Percentiles rank a stretch among this genome's conserved stretches.
Evolutionary conservation across 2,113 vertebrate genomes (phyloP).

Genomic region (Orthonyx spaldingii): DNA sequence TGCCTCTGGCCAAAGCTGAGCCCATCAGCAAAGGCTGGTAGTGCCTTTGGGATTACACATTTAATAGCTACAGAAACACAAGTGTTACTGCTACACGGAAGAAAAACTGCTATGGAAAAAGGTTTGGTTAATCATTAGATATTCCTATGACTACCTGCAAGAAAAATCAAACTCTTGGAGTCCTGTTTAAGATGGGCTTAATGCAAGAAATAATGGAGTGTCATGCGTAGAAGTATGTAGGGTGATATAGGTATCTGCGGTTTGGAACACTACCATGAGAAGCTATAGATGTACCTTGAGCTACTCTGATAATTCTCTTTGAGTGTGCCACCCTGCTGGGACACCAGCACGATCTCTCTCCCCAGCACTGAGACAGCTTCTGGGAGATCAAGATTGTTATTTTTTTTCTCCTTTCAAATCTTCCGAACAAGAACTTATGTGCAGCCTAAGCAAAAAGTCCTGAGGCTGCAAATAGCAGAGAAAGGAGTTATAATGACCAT

Average conservation of each 20-base stretch:
- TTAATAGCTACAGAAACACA: neutral
- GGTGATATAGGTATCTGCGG: neutral
- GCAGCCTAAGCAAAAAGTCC: constrained; percentile 37
- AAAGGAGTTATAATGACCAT: neutral
- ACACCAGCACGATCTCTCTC: neutral
- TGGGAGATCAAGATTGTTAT: neutral
- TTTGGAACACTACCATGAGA: neutral
- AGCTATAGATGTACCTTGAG: neutral
- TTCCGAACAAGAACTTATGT: constrained; percentile 15
- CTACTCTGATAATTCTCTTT: neutral
- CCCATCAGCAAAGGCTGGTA: neutral
- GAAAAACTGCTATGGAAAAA: neutral
- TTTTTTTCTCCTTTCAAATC: constrained; percentile 2
- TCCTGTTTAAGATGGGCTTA: neutral
- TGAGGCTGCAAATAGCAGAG: neutral
- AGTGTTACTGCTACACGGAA: neutral
- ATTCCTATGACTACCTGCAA: neutral
- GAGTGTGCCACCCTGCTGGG: neutral
- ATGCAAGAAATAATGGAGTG: neutral
- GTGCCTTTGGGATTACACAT: neutral
- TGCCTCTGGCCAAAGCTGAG: neutral
- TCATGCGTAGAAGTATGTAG: neutral
- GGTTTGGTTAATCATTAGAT: neutral
- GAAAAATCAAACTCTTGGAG: constrained; percentile 13
- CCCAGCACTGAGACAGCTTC: neutral